Percentiles rank a stretch among this genome's conserved stretches.
These are phyloP conservation scores for Eidolon helvum DNA, from an alignment of 2,113 vertebrate species.

Conservation along the genomic window DNA sequence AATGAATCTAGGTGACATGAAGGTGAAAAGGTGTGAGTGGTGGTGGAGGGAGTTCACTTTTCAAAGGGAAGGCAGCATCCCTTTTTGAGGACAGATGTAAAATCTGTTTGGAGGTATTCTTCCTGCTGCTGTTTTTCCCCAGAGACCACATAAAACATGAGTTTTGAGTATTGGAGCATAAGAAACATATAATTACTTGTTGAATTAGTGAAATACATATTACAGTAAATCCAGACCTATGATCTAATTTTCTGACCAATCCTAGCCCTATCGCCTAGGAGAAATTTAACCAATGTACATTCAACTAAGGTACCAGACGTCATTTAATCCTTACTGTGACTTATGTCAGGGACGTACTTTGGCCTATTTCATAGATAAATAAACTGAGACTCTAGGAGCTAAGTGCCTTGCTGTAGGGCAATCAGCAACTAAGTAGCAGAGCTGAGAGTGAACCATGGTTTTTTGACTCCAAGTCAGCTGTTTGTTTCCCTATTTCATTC, in stretches of 20 bases:
- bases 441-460: neutral
- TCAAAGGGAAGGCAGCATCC: neutral
- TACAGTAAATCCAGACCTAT: neutral
- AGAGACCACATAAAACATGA: neutral
- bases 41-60: neutral
- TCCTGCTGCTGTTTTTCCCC: neutral
- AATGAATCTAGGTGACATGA: neutral
- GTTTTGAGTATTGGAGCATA: neutral
- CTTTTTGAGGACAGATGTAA: neutral
- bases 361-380: neutral
- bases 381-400: neutral
- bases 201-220: neutral
- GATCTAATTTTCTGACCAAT: neutral
- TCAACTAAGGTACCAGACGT: neutral
- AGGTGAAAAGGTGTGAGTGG: rapidly evolving
- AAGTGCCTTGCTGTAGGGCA: neutral
- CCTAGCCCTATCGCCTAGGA: neutral
- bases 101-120: neutral
- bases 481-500: neutral
- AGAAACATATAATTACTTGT: neutral
- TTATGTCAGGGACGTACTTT: neutral
- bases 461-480: neutral
- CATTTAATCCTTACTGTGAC: neutral
- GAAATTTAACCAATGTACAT: neutral
- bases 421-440: neutral